A percentile compares a stretch with the other conserved stretches of the same genome.
Conservation (phyloP, 2,888 invertebrate genomes). For the Teleiodes luculella region DNA sequence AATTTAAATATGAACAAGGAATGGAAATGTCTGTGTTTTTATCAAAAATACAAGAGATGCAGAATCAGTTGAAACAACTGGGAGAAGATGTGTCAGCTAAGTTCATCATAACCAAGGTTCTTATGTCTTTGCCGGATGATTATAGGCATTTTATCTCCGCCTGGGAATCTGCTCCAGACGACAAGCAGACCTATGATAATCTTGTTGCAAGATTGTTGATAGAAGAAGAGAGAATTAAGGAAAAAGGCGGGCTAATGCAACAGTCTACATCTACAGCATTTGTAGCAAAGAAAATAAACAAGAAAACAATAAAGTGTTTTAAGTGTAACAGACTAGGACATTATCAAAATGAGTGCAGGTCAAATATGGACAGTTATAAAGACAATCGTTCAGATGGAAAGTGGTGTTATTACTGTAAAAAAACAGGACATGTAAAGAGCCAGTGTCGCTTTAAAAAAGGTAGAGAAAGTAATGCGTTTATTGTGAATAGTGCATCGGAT, state of each 20-base stretch:
- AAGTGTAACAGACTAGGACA: slow-evolving; percentile 13
- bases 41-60: slow-evolving; percentile 22
- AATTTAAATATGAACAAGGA: slow-evolving; percentile 21
- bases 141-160: slow-evolving; percentile 34
- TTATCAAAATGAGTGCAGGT: neutral
- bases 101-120: slow-evolving; percentile 31
- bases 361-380: neutral
- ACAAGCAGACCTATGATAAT: slow-evolving; percentile 18
- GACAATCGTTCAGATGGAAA: no score
- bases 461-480: neutral
- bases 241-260: neutral
- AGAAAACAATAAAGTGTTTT: neutral
- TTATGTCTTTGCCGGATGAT: slow-evolving; percentile 30
- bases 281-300: neutral
- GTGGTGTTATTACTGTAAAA: neutral
- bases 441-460: neutral
- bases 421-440: neutral
- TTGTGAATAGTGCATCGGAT: neutral
- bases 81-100: slow-evolving; percentile 26
- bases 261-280: neutral
- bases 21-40: slow-evolving; percentile 23
- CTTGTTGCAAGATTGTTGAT: slow-evolving; percentile 19
- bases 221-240: slow-evolving; percentile 20
- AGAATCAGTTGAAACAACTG: slow-evolving; percentile 21
- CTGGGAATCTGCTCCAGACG: slow-evolving; percentile 22